Evolutionary conservation across 2,797 vertebrate genomes (phyloP).

Genomic region (Microchirus variegatus): DNA sequence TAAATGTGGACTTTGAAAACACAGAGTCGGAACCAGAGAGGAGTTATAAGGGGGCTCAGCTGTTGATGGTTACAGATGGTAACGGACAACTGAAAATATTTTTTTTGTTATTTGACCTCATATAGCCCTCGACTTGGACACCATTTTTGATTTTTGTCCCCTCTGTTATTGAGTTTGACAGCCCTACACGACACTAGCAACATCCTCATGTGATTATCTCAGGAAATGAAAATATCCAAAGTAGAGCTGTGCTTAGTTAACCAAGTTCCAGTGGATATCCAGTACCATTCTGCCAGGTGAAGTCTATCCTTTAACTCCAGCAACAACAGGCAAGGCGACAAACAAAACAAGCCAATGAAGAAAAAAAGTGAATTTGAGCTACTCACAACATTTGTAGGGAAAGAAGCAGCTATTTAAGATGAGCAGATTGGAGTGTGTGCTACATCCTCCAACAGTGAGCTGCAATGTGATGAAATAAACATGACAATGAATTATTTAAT

Average conservation of each 20-base stretch:
- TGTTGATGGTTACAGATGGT: too few species aligned
- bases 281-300: neutral
- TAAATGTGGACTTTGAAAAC: too few species aligned
- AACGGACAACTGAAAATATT: too few species aligned
- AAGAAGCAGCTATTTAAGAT: neutral
- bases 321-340: neutral
- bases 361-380: neutral
- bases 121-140: too few species aligned
- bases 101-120: too few species aligned
- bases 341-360: neutral
- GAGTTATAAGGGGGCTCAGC: too few species aligned
- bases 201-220: too few species aligned
- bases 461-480: neutral
- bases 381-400: neutral
- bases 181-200: too few species aligned
- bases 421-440: too few species aligned
- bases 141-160: too few species aligned
- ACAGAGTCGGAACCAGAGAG: too few species aligned
- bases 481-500: slow-evolving; percentile 2
- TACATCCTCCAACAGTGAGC: neutral
- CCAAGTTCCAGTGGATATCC: neutral
- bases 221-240: neutral
- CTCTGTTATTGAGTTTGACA: too few species aligned
- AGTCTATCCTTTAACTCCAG: neutral
- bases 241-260: neutral